Evolutionary conservation across 2,888 invertebrate genomes (phyloP), one percentile per base, ranked within the genome.

Genomic region (Athetis lepigone): DNA sequence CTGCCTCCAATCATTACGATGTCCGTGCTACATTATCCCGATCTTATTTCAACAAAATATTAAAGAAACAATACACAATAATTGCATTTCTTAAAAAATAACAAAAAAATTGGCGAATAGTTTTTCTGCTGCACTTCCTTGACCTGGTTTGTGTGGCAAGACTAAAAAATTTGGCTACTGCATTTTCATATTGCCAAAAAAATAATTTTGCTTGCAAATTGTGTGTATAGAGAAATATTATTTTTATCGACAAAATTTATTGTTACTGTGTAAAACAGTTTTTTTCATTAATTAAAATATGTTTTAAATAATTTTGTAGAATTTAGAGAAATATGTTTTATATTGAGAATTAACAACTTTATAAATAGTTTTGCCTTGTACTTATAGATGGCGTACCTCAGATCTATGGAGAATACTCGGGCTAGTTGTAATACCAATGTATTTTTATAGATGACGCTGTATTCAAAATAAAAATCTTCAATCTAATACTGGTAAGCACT

Each of bases 71-170:
- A 83, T 87, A 88, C 82, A 85, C 81, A 81, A n/a, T 89, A 87
- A 79, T 86, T 85, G 83, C 88, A 89, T 87, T 88, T 85, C 83
- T 68, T 84, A 87, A 87, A 89, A 89, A 89, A 89, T 83, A 87
- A 83, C 87, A 88, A 87, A 91, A 87, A 89, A 88, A 89, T 88
- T 87, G 80, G 86, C 81, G 82, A 88, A 79, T 84, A 84, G 79
- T 81, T 75, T 84, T 83, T 86, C 81, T 78, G 59, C 87, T 90
- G 91, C 92, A 93, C 92, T 93, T 94, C 90, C 92, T 92, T 92
- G 91, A 91, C 89, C 91, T 88, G 85, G 77, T 77, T 85, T 80
- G 80, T 73, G 88, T 91, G 85, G 83, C 87, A 78, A 90, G 82
- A 72, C 52, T 75, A 75, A 77, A 90, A 72, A 87, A 83, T 59